phyloP scores from a whole-genome alignment of 2,888 invertebrate genomes.

The Drosophila bunnanda region DNA sequence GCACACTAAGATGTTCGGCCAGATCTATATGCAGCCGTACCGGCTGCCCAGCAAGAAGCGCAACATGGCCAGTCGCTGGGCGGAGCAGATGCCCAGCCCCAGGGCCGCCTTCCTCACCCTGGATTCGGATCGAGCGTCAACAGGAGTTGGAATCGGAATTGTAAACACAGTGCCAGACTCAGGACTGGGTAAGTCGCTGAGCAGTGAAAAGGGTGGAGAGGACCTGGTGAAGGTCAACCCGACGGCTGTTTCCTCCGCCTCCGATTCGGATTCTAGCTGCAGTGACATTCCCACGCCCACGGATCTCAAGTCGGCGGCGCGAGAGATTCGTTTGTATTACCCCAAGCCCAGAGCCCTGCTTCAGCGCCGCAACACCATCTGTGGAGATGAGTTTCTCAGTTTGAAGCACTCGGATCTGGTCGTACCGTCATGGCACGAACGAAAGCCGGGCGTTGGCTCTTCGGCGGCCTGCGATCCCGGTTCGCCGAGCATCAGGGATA shows the following conservation, averaged over 20 bases:
- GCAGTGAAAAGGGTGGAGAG: conserved; percentile 86
- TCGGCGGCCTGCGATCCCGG: conserved; percentile 75
- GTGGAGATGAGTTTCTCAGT: conserved; percentile 90
- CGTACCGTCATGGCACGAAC: conserved; percentile 90
- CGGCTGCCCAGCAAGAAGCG: conserved; percentile 90
- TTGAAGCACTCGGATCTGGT: conserved; percentile 80
- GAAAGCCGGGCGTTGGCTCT: conserved; percentile 86
- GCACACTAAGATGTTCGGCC: conserved; percentile 91
- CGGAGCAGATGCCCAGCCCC: conserved; percentile 89
- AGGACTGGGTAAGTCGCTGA: conserved; percentile 6
- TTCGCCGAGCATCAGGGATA: conserved; percentile 89
- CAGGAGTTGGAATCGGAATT: conserved; percentile 10
- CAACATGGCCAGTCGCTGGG: conserved; percentile 87
- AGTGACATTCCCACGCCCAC: conserved; percentile 87
- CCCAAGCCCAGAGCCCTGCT: conserved; percentile 91
- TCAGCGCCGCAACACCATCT: conserved; percentile 94
- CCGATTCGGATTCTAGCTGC: conserved; percentile 86
- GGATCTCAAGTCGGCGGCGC: conserved; percentile 81
- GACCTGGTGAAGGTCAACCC: conserved; percentile 71
- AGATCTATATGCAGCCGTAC: conserved; percentile 88
- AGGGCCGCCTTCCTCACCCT: conserved; percentile 87
- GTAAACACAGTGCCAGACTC: conserved; percentile 2
- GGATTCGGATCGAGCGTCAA: conserved; percentile 54
- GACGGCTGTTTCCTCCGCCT: conserved; percentile 57
- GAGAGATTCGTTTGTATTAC: conserved; percentile 88